Conservation (phyloP, 2,888 invertebrate species). For the Amiota minor region DNA sequence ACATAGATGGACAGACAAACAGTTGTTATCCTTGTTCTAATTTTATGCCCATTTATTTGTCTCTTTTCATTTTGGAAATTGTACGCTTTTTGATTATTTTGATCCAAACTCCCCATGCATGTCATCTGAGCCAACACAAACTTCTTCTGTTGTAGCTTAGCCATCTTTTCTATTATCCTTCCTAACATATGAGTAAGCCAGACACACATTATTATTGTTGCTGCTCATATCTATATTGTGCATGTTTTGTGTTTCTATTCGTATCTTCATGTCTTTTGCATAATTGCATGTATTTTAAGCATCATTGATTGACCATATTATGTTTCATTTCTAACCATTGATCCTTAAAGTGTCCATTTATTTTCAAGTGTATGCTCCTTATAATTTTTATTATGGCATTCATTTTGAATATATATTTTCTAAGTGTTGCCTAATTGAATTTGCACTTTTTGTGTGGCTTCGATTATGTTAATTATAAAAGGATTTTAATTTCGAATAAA, state of each 20-base stretch:
- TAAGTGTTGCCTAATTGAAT: constrained; percentile 17
- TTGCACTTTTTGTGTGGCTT: background rate
- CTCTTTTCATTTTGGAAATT: constrained; percentile 8
- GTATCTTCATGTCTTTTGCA: constrained; percentile 39
- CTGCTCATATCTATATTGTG: background rate
- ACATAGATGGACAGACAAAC: too few relatives aligned
- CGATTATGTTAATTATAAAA: background rate
- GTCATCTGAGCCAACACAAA: constrained; percentile 11
- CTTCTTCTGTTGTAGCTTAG: too few relatives aligned
- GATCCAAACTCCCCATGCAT: background rate
- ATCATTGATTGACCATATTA: constrained; percentile 6
- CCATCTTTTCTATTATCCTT: too few relatives aligned
- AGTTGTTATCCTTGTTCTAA: background rate
- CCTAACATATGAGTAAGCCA: too few relatives aligned
- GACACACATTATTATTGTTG: background rate
- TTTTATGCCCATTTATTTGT: background rate
- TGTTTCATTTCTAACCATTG: background rate
- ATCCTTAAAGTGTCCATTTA: too few relatives aligned
- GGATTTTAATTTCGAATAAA: background rate
- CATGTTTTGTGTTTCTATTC: constrained; percentile 39
- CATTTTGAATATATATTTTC: background rate
- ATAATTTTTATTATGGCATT: too few relatives aligned
- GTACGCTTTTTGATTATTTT: constrained; percentile 21
- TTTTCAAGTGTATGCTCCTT: too few relatives aligned
- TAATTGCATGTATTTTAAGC: constrained; percentile 23